These are phyloP conservation scores for Thera obeliscata DNA, from an alignment of 2,888 invertebrate species.

Conservation along the genomic window DNA sequence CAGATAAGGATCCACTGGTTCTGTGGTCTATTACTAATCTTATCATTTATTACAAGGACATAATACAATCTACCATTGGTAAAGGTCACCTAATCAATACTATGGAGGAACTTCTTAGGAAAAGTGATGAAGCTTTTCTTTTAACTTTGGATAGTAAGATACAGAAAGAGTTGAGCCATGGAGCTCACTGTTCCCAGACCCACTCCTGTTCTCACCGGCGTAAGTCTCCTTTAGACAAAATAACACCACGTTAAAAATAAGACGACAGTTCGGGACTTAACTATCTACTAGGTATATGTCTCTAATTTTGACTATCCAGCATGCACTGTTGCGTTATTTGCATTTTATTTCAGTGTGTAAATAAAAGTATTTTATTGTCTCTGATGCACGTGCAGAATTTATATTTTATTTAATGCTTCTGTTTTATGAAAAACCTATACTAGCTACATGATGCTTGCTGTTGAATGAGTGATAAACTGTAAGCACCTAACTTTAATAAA, in stretches of 20 bases:
- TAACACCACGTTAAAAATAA: no score
- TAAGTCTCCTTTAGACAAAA: no score
- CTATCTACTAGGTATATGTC: no score
- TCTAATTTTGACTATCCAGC: no score
- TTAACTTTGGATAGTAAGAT: slow-evolving; percentile 90
- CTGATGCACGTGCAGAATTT: no score
- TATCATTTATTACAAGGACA: slow-evolving; percentile 94
- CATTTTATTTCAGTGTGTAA: not conserved
- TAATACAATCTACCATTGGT: slow-evolving; percentile 87
- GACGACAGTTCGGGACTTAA: no score
- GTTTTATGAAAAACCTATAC: no score
- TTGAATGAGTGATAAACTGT: no score
- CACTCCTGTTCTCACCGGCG: slow-evolving; percentile 49
- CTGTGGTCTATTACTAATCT: slow-evolving; percentile 96
- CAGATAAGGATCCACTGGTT: slow-evolving; percentile 92
- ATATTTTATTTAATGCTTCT: not conserved
- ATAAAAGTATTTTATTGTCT: no score
- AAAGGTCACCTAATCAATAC: slow-evolving; percentile 90
- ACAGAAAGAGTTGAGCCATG: slow-evolving; percentile 88
- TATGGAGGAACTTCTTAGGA: slow-evolving; percentile 90
- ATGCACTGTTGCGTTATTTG: not conserved
- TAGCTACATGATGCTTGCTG: no score
- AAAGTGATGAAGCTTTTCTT: slow-evolving; percentile 94
- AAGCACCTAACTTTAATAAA: no score
- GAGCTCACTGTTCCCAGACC: slow-evolving; percentile 61